Conservation (phyloP, 2,888 invertebrate species). For the Operophtera brumata region DNA sequence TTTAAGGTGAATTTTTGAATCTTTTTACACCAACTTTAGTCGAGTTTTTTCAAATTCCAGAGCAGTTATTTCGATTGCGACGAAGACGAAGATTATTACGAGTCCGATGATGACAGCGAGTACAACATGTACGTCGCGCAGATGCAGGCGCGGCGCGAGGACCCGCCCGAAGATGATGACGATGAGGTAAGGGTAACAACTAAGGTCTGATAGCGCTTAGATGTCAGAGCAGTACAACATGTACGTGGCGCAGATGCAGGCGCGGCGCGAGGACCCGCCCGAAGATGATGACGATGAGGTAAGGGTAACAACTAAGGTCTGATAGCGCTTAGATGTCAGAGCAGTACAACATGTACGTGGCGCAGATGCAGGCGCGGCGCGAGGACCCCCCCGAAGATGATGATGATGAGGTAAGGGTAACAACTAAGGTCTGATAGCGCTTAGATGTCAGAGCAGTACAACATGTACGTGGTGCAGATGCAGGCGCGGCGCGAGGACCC, state of each 20-base stretch:
- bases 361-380: conserved; percentile 35
- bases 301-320: background rate
- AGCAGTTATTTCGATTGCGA: conserved; percentile 74
- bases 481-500: conserved; percentile 32
- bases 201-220: conserved; percentile 42
- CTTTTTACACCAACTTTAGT: too few relatives aligned
- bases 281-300: conserved; percentile 43
- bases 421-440: conserved; percentile 20
- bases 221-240: conserved; percentile 55
- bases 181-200: background rate
- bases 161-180: conserved; percentile 46
- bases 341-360: conserved; percentile 46
- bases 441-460: conserved; percentile 60
- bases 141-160: conserved; percentile 31
- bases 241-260: conserved; percentile 42
- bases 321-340: conserved; percentile 60
- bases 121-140: conserved; percentile 46
- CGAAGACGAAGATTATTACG: conserved; percentile 57
- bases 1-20: too few relatives aligned
- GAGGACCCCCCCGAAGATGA: conserved; percentile 40
- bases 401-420: conserved; percentile 30
- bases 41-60: conserved; percentile 37
- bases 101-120: conserved; percentile 63
- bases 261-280: conserved; percentile 29
- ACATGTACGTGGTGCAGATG: conserved; percentile 43